Evolutionary conservation across 2,797 vertebrate genomes (phyloP).

Genomic region (Benthosema pterotum): DNA sequence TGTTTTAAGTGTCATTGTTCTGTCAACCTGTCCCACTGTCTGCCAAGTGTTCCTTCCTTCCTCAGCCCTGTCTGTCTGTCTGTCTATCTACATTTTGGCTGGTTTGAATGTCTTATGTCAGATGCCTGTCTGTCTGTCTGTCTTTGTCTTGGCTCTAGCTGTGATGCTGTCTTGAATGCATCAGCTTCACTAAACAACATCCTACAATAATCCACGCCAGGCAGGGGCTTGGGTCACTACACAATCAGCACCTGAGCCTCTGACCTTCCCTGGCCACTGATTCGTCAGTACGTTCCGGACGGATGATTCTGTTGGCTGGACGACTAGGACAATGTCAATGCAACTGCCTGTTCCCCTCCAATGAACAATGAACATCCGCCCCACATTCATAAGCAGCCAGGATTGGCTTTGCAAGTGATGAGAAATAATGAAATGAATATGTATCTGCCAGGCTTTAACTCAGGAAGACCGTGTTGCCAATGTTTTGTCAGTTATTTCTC

Average conservation of each 20-base stretch:
- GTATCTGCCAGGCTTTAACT: slow-evolving; percentile 14
- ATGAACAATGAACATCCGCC: background rate
- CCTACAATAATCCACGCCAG: slow-evolving; percentile 52
- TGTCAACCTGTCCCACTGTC: slow-evolving; percentile 16
- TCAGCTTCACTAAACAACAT: slow-evolving; percentile 56
- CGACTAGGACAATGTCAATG: slow-evolving; percentile 24
- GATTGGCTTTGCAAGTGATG: slow-evolving; percentile 13
- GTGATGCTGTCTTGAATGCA: slow-evolving; percentile 50
- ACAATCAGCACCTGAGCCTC: slow-evolving; percentile 56
- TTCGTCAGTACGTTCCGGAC: slow-evolving; percentile 28
- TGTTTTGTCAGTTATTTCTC: no score
- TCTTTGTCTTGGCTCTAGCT: slow-evolving; percentile 38
- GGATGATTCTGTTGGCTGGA: slow-evolving; percentile 52
- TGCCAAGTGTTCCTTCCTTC: slow-evolving; percentile 15
- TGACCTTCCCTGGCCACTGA: slow-evolving; percentile 38
- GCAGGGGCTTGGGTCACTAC: slow-evolving; percentile 66
- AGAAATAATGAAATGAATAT: slow-evolving; percentile 35
- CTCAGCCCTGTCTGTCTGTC: slow-evolving; percentile 10
- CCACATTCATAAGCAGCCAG: background rate
- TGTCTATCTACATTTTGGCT: slow-evolving; percentile 15
- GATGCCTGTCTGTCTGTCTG: slow-evolving; percentile 9
- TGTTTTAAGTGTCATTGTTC: slow-evolving; percentile 7
- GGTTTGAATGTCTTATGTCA: slow-evolving; percentile 1
- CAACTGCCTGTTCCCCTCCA: no score
- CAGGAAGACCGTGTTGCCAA: slow-evolving; percentile 19